A percentile compares a stretch with the other conserved stretches of the same genome.
Conservation (phyloP, 2,888 invertebrate species). For the Teinopalpus imperialis region DNA sequence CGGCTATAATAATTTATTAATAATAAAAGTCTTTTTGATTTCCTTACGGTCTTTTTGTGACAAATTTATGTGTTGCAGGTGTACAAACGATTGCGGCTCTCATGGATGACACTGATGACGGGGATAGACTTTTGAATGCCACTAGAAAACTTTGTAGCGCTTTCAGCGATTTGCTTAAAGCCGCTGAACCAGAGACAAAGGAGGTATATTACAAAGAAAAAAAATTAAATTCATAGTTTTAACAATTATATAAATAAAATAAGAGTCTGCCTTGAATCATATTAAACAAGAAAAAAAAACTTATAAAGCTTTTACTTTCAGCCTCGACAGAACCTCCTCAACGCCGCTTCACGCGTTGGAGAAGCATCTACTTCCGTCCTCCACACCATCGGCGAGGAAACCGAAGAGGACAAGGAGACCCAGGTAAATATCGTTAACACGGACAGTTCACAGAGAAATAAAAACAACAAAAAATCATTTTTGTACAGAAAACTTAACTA, state of each 20-base stretch:
- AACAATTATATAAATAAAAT: neutral
- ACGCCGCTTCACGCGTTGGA: constrained; percentile 97
- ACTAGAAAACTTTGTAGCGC: constrained; percentile 95
- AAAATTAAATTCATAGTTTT: neutral
- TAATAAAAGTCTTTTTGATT: no score
- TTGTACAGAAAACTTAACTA: constrained; percentile 73
- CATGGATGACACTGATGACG: constrained; percentile 92
- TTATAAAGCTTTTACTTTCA: constrained; percentile 49
- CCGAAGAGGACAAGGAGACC: constrained; percentile 90
- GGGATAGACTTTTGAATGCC: constrained; percentile 94
- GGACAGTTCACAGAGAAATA: constrained; percentile 22
- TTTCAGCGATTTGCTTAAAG: constrained; percentile 96
- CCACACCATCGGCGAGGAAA: constrained; percentile 95
- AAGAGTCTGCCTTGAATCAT: no score
- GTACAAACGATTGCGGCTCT: constrained; percentile 97
- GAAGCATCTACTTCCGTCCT: constrained; percentile 97
- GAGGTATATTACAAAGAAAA: constrained; percentile 77
- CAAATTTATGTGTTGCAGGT: constrained; percentile 39
- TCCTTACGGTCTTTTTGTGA: no score
- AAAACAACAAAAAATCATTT: constrained; percentile 54
- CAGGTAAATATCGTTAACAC: constrained; percentile 70
- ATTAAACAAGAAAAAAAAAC: neutral
- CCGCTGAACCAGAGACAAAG: constrained; percentile 97
- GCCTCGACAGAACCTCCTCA: constrained; percentile 95
- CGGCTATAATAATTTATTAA: no score